These are phyloP conservation scores for Anoura caudifer DNA, from an alignment of 2,113 vertebrate species.

Conservation along the genomic window DNA sequence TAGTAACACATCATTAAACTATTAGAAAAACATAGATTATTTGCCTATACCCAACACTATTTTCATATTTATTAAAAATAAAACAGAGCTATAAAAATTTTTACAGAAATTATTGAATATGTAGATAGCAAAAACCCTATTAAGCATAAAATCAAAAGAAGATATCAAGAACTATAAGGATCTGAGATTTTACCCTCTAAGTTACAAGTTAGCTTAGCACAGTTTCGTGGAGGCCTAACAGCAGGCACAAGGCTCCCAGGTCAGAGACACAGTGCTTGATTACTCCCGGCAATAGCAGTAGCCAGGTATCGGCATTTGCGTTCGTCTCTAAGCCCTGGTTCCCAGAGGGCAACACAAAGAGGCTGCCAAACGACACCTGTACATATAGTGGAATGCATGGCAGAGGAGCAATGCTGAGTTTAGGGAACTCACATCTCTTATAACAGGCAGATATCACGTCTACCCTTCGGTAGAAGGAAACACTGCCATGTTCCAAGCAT, in stretches of 20 bases:
- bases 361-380: neutral
- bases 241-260: neutral
- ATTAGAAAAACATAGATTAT: neutral
- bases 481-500: neutral
- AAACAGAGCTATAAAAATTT: neutral
- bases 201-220: neutral
- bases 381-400: neutral
- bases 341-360: neutral
- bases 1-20: neutral
- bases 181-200: neutral
- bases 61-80: neutral
- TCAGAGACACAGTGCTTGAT: neutral
- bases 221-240: neutral
- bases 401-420: neutral
- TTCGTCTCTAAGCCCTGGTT: neutral
- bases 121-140: neutral
- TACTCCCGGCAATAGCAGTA: neutral
- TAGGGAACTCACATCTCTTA: neutral
- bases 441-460: neutral
- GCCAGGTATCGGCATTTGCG: neutral
- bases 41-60: neutral
- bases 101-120: constrained; percentile 6
- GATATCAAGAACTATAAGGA: neutral
- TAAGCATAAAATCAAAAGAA: neutral
- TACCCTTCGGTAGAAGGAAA: neutral